These are phyloP conservation scores for Orius insidiosus DNA, from an alignment of 1,140 invertebrate species.

Conservation along the genomic window DNA sequence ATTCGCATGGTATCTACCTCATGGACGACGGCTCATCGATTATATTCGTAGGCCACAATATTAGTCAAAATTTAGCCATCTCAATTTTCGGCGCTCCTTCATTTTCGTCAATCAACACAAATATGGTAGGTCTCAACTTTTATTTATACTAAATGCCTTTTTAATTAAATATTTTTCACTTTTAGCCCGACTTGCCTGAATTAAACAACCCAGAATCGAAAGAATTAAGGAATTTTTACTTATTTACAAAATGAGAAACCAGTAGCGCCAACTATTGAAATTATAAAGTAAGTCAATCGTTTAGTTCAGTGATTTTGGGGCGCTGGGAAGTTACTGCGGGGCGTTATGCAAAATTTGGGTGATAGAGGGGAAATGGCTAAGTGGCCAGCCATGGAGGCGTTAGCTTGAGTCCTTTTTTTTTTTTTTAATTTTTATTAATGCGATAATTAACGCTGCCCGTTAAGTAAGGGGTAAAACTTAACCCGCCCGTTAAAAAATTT, in stretches of 20 bases:
- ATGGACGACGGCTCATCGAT: conserved; percentile 75
- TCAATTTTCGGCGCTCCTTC: conserved; percentile 47
- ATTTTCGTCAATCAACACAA: conserved; percentile 42
- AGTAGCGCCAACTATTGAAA: conserved; percentile 52
- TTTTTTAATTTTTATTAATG: no score
- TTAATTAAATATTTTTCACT: conserved; percentile 15
- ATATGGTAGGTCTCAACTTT: conserved; percentile 31
- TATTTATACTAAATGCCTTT: not conserved
- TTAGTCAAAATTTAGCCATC: conserved; percentile 55
- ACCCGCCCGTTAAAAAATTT: no score
- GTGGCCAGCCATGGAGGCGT: no score
- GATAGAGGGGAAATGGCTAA: no score
- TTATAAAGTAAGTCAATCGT: conserved; percentile 71
- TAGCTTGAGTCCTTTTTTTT: no score
- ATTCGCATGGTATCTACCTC: conserved; percentile 77
- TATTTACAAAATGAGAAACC: conserved; percentile 74
- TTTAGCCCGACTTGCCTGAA: conserved; percentile 56
- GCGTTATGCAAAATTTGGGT: no score
- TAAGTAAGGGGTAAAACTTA: no score
- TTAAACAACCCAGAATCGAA: conserved; percentile 58
- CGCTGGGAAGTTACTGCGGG: no score
- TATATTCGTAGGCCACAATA: conserved; percentile 72
- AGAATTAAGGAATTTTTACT: conserved; percentile 62
- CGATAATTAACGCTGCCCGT: no score
- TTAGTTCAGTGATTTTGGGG: no score